Percentiles rank a stretch among this genome's conserved stretches.
These are phyloP conservation scores for Zaprionus gabonicus DNA, from an alignment of 1,140 invertebrate genomes.

Conservation along the genomic window DNA sequence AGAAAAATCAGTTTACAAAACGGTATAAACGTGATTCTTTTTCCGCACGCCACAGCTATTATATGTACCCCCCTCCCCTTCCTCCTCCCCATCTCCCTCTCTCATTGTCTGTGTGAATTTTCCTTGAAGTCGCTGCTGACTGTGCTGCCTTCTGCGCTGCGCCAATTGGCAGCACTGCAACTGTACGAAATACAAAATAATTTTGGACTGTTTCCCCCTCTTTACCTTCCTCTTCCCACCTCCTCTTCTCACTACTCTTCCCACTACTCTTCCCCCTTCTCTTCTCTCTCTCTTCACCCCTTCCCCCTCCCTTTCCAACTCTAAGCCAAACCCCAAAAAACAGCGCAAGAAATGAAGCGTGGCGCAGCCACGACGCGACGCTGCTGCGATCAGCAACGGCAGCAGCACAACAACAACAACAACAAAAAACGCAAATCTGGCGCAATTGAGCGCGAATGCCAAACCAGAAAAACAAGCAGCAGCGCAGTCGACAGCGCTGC, in stretches of 20 bases:
- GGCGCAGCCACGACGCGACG: slow-evolving; percentile 48
- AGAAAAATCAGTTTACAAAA: slow-evolving; percentile 78
- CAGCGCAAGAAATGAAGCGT: slow-evolving; percentile 64
- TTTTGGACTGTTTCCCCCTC: slow-evolving; percentile 17
- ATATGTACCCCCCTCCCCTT: slow-evolving; percentile 29
- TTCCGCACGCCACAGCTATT: slow-evolving; percentile 50
- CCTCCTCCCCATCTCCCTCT: not conserved
- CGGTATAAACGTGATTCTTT: slow-evolving; percentile 81
- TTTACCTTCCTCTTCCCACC: not conserved
- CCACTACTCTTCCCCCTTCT: too few relatives aligned
- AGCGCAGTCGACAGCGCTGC: slow-evolving; percentile 27
- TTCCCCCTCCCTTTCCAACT: not conserved
- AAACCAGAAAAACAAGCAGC: slow-evolving; percentile 80
- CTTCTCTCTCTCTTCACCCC: too few relatives aligned
- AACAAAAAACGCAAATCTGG: slow-evolving; percentile 76
- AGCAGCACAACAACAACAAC: slow-evolving; percentile 37
- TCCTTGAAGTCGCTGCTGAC: slow-evolving; percentile 17
- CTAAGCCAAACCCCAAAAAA: slow-evolving; percentile 39
- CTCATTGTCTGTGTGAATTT: slow-evolving; percentile 56
- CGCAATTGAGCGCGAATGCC: slow-evolving; percentile 79
- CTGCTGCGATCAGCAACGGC: slow-evolving; percentile 43
- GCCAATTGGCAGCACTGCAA: slow-evolving; percentile 67
- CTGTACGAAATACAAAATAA: slow-evolving; percentile 55
- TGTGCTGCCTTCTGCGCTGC: slow-evolving; percentile 12
- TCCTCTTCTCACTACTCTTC: not conserved